Evolutionary conservation across 2,113 vertebrate species (phyloP).

Genomic region (Paracanthobrama guichenoti): DNA sequence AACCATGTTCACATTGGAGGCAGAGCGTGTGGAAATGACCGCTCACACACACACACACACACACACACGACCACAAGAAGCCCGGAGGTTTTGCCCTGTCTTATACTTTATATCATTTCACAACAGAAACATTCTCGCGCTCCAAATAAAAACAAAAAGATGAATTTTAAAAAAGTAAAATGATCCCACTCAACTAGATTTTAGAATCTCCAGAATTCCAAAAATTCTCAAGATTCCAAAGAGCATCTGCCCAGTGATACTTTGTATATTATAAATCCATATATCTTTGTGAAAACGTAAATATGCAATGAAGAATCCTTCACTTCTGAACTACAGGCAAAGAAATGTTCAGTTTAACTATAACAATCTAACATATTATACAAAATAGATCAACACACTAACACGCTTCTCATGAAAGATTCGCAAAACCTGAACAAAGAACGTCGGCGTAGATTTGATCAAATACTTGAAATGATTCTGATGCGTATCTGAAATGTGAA

Average conservation of each 20-base stretch:
- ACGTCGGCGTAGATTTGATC: slow-evolving; percentile 12
- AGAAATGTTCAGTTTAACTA: neutral
- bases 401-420: slow-evolving; percentile 20
- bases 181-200: slow-evolving; percentile 40
- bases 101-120: slow-evolving; percentile 19
- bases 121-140: slow-evolving; percentile 8
- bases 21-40: neutral
- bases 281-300: slow-evolving; percentile 21
- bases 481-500: neutral
- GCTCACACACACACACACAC: neutral
- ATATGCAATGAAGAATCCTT: slow-evolving; percentile 36
- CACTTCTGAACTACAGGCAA: slow-evolving; percentile 6
- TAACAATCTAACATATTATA: slow-evolving; percentile 13
- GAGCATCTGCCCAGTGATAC: slow-evolving; percentile 9
- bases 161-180: slow-evolving; percentile 55
- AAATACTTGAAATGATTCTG: slow-evolving; percentile 47
- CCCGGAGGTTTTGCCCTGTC: slow-evolving; percentile 9
- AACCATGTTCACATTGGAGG: slow-evolving; percentile 10
- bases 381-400: slow-evolving; percentile 27
- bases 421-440: slow-evolving; percentile 17
- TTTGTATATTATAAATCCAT: slow-evolving; percentile 35
- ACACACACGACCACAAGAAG: slow-evolving; percentile 25
- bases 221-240: neutral
- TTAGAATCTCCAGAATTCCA: neutral
- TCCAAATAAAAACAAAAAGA: slow-evolving; percentile 53